Conservation (phyloP, 2,888 invertebrate genomes). For the Pandemis cinnamomeana region DNA sequence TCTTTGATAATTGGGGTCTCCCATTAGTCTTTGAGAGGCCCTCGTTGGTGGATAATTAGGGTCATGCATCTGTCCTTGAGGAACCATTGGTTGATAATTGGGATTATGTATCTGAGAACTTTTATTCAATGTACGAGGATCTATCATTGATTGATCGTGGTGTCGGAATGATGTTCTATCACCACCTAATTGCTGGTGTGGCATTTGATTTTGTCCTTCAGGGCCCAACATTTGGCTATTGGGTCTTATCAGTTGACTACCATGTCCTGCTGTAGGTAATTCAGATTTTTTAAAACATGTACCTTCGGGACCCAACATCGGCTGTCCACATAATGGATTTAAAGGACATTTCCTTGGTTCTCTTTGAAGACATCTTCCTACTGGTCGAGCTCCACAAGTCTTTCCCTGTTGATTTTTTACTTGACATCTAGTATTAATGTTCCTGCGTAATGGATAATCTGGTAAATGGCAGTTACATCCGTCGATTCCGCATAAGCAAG, state of each 20-base stretch:
- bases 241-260: not conserved
- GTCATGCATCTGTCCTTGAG: not conserved
- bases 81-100: not conserved
- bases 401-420: not conserved
- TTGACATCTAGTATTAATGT: not conserved
- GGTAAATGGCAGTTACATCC: not conserved
- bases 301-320: not conserved
- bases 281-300: not conserved
- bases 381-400: not conserved
- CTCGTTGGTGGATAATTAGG: not conserved
- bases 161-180: not conserved
- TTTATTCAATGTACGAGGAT: too few species aligned
- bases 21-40: not conserved
- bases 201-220: not conserved
- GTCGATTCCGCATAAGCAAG: not conserved
- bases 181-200: not conserved
- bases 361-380: constrained; percentile 1
- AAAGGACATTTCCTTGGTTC: not conserved
- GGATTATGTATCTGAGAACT: too few species aligned
- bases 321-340: not conserved
- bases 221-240: not conserved
- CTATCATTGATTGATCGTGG: too few species aligned
- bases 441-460: not conserved
- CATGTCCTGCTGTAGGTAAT: not conserved
- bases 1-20: not conserved